Evolutionary conservation across 2,113 vertebrate species (phyloP).

Genomic region (Pantherophis guttatus): DNA sequence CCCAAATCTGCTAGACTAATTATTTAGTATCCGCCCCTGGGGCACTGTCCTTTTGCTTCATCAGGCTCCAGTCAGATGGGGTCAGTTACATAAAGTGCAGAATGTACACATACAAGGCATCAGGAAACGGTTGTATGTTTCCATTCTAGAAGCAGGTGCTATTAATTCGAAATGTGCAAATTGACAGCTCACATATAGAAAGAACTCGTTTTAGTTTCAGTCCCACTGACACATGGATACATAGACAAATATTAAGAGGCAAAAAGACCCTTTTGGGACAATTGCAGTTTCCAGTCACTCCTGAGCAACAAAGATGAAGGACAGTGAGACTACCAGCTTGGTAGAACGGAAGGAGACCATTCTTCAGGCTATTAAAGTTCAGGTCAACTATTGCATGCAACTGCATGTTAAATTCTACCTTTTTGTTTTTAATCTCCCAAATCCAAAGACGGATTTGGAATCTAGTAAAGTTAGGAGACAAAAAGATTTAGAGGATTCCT

Average conservation of each 20-base stretch:
- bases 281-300: slow-evolving; percentile 42
- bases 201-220: not conserved
- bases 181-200: not conserved
- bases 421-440: not conserved
- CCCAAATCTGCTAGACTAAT: not conserved
- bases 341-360: not conserved
- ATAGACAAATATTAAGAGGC: slow-evolving; percentile 11
- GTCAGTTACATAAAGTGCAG: slow-evolving; percentile 28
- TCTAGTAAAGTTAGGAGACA: not conserved
- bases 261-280: slow-evolving; percentile 32
- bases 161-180: slow-evolving; percentile 21
- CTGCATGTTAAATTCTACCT: not conserved
- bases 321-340: slow-evolving; percentile 33
- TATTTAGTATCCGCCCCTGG: not conserved
- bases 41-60: slow-evolving; percentile 7
- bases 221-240: not conserved
- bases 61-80: not conserved
- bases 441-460: not conserved
- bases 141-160: slow-evolving; percentile 1
- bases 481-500: not conserved
- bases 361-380: not conserved
- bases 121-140: not conserved
- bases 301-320: slow-evolving; percentile 27
- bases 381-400: not conserved
- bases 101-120: slow-evolving; percentile 22